Evolutionary conservation across 2,888 invertebrate species (phyloP).

Genomic region (Blastobasis lacticolella): DNA sequence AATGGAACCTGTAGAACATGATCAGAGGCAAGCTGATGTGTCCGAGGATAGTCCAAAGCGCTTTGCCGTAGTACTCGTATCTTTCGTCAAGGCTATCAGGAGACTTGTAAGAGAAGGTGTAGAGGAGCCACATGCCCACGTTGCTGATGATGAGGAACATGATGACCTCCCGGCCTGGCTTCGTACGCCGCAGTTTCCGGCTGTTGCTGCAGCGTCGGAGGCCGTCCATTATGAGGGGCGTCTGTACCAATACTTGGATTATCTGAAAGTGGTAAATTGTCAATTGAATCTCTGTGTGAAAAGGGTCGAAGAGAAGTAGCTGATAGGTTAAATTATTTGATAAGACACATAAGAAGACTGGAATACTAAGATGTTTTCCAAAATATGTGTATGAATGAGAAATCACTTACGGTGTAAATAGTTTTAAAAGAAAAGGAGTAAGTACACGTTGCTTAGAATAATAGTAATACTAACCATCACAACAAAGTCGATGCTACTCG

Average conservation of each 20-base stretch:
- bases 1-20: conserved; percentile 86
- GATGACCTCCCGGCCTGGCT: conserved; percentile 83
- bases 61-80: conserved; percentile 80
- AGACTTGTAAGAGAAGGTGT: conserved; percentile 78
- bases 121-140: conserved; percentile 84
- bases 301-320: no score
- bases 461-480: conserved; percentile 62
- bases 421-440: neutral
- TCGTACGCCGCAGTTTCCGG: conserved; percentile 74
- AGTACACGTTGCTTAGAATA: neutral
- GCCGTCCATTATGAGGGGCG: conserved; percentile 82
- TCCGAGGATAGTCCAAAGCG: conserved; percentile 81
- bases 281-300: no score
- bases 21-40: conserved; percentile 83
- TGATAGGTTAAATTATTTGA: no score
- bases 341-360: no score
- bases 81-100: conserved; percentile 69
- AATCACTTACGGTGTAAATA: neutral
- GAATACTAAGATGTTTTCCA: no score
- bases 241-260: conserved; percentile 83
- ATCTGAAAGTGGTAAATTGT: conserved; percentile 51
- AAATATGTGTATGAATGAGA: no score
- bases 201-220: conserved; percentile 82
- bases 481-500: conserved; percentile 67
- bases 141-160: conserved; percentile 85